Evolutionary conservation across 2,113 vertebrate species (phyloP), one percentile per base, ranked within the genome.

Genomic region (Prinia subflava): DNA sequence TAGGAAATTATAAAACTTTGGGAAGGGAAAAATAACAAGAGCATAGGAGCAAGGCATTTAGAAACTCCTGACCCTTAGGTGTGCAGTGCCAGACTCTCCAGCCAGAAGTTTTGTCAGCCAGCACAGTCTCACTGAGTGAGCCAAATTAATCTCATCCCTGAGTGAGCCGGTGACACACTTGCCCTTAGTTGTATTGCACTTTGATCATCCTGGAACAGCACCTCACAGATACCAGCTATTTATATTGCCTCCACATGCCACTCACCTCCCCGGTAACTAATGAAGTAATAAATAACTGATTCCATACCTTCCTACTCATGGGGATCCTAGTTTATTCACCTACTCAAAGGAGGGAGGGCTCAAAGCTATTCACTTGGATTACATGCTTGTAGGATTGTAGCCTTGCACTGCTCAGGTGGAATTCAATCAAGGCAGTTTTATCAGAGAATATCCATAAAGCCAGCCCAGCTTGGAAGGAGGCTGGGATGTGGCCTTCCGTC

Each of bases 151-250:
- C 68, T n/a, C 0, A 0, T 83, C 42, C 15, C 47, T 0, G 10
- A 30, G 57, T 4, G 30, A 53, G 39, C 69, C 7, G 33, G 62
- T 80, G 83, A 92, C 55, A 86, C 87, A 49, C 57, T 93, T 96
- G 53, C 67, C 49, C 44, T 86, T 93, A 69, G 30, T 55, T 95
- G 55, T 82, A 74, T 80, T 94, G 95, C 79, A 88, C 97, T 97
- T 97, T 82, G 95, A 83, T 86, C 95, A 56, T 13, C 28, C 35
- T 42, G 88, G 33, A 88, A 88, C 81, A 67, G 80, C 91, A 69
- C 59, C 46, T 33, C 39, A 69, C 10, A 11, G 30, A 44, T 83
- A 90, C 31, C 25, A 82, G 49, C 76, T 91, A 71, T 39, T 78
- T 70, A 12, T 52, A 57, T 68, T 57, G 69, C 85, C 92, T 73